Conservation (phyloP, 1,140 invertebrate species). For the Leptopilina boulardi region DNA sequence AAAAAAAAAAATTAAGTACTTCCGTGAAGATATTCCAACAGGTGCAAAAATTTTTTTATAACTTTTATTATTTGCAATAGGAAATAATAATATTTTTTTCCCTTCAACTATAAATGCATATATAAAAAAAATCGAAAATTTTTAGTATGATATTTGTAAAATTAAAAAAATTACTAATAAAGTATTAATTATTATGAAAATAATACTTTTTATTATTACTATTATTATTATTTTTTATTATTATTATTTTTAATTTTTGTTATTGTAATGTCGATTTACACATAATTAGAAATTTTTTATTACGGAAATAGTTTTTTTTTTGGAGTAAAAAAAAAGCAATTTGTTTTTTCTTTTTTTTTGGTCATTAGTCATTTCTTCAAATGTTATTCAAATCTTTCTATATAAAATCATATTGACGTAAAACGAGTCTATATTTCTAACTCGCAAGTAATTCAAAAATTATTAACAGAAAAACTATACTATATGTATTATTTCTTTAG, state of each 20-base stretch:
- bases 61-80: not conserved
- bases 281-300: not conserved
- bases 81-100: not conserved
- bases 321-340: not conserved
- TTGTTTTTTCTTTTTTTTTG: not conserved
- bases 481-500: not conserved
- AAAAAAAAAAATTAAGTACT: slow-evolving; percentile 22
- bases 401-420: not conserved
- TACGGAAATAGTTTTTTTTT: not conserved
- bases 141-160: too few relatives aligned
- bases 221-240: too few relatives aligned
- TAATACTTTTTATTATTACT: too few relatives aligned
- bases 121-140: too few relatives aligned
- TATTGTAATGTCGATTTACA: too few relatives aligned
- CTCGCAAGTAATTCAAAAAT: not conserved
- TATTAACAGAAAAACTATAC: not conserved
- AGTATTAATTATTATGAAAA: too few relatives aligned
- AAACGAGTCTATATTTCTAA: not conserved
- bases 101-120: too few relatives aligned
- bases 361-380: not conserved
- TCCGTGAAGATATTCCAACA: slow-evolving; percentile 12
- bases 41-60: not conserved
- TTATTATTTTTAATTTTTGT: too few relatives aligned
- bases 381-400: not conserved
- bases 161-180: too few relatives aligned